phyloP scores from a whole-genome alignment of 1,140 invertebrate genomes.

The Drosophila melanogaster region Release_6_plus_ISO1_MT NT_037436.4:22426001-22426500 shows the following conservation, averaged over 20 bases:
- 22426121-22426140: slow-evolving; percentile 1
- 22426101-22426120: neutral
- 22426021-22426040: neutral
- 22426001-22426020: neutral
- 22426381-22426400: slow-evolving; percentile 47
- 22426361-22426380: slow-evolving; percentile 30
- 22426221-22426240: slow-evolving; percentile 74
- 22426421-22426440: slow-evolving; percentile 41
- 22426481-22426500: slow-evolving; percentile 77
- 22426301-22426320: slow-evolving; percentile 36
- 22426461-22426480: slow-evolving; percentile 67
- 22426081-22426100: no score
- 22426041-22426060: no score
- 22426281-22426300: slow-evolving; percentile 79
- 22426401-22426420: slow-evolving; percentile 36
- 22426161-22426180: slow-evolving; percentile 21
- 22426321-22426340: slow-evolving; percentile 45
- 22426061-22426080: no score
- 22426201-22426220: slow-evolving; percentile 15
- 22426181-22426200: slow-evolving; percentile 44
- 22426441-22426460: slow-evolving; percentile 42
- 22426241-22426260: slow-evolving; percentile 81
- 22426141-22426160: slow-evolving; percentile 24
- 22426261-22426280: slow-evolving; percentile 72
- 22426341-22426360: slow-evolving; percentile 31